A percentile compares a stretch with the other conserved stretches of the same genome.
phyloP scores from a whole-genome alignment of 2,113 vertebrate genomes.

The Raphicerus campestris region DNA sequence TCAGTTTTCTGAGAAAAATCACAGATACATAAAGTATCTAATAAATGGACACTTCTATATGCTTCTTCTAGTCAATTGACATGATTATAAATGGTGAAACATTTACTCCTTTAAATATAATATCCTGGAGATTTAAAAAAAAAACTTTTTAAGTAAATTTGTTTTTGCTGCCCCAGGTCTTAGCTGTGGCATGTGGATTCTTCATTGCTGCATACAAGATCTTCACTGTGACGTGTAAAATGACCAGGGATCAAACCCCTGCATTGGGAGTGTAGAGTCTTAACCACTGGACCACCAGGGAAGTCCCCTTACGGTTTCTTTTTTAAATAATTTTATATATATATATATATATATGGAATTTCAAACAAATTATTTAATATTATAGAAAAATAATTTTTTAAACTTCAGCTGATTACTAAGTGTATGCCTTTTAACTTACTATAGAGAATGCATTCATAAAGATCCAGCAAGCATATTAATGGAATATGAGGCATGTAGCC shows the following conservation, averaged over 20 bases:
- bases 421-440: constrained; percentile 43
- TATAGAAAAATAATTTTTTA: neutral
- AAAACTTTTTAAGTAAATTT: neutral
- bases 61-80: neutral
- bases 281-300: neutral
- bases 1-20: neutral
- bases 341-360: neutral
- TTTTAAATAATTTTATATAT: neutral
- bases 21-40: neutral
- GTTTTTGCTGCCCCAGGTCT: neutral
- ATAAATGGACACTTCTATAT: neutral
- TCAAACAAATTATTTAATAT: neutral
- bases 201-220: neutral
- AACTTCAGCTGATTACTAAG: neutral
- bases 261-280: neutral
- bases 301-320: neutral
- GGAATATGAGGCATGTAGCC: constrained; percentile 25
- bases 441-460: constrained; percentile 38
- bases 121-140: neutral
- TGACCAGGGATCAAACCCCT: neutral
- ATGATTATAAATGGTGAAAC: neutral
- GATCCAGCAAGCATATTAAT: constrained; percentile 2
- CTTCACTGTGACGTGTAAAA: neutral
- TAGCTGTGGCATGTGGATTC: neutral
- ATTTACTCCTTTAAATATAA: neutral